Percentiles rank a stretch among this genome's conserved stretches.
phyloP scores from a whole-genome alignment of 2,113 vertebrate genomes.

The Pungitius pungitius region DNA sequence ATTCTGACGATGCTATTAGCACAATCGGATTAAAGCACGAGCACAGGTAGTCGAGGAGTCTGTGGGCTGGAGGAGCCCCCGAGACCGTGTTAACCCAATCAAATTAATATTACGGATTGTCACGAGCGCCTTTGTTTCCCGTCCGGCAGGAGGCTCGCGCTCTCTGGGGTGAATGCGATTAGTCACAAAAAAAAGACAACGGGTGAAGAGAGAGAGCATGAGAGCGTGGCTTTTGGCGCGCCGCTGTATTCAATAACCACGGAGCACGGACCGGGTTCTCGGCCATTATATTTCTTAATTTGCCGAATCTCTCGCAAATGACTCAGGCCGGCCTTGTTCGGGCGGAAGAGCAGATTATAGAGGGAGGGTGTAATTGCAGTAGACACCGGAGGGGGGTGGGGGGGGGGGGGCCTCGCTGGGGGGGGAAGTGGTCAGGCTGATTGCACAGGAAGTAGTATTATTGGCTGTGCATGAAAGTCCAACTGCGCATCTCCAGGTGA shows the following conservation, averaged over 20 bases:
- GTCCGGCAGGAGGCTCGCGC: constrained; percentile 45
- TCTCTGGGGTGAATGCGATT: constrained; percentile 67
- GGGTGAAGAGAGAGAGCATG: constrained; percentile 46
- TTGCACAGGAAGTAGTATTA: constrained; percentile 78
- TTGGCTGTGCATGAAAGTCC: constrained; percentile 57
- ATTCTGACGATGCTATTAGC: constrained; percentile 78
- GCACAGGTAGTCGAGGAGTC: constrained; percentile 72
- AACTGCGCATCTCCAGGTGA: constrained; percentile 12
- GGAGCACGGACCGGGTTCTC: constrained; percentile 67
- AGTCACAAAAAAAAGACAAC: constrained; percentile 70
- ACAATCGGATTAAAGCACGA: constrained; percentile 75
- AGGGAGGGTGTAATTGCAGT: constrained; percentile 75
- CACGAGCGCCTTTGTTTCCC: constrained; percentile 72
- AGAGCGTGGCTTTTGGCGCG: constrained; percentile 70
- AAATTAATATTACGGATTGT: constrained; percentile 81
- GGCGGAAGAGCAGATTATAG: constrained; percentile 75
- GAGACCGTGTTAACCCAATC: constrained; percentile 75
- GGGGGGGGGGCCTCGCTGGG: constrained; percentile 44
- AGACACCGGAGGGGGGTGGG: constrained; percentile 58
- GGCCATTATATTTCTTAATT: constrained; percentile 79
- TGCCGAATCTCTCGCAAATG: constrained; percentile 76
- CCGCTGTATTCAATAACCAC: constrained; percentile 75
- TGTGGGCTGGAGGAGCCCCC: constrained; percentile 52
- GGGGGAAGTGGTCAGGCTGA: constrained; percentile 69
- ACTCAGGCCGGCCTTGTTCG: constrained; percentile 73